These are phyloP conservation scores for Paramormyrops kingsleyae DNA, from an alignment of 2,113 vertebrate species.

Conservation along the genomic window DNA sequence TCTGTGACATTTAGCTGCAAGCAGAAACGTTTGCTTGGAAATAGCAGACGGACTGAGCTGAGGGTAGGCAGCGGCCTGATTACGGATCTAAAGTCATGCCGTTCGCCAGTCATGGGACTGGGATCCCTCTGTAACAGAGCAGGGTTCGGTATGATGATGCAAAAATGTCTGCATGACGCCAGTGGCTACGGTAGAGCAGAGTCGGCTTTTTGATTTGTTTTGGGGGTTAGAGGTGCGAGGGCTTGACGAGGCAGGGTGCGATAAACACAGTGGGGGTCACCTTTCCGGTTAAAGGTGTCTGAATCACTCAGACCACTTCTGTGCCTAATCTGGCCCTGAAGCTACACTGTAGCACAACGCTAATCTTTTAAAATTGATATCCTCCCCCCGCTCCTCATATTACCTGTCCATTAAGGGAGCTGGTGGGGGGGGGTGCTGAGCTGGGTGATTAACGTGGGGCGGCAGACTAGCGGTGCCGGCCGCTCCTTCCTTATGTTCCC, in stretches of 20 bases:
- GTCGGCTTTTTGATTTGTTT: not conserved
- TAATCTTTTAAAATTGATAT: not conserved
- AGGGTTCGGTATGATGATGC: not conserved
- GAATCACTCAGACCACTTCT: not conserved
- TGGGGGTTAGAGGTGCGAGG: not conserved
- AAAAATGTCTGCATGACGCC: not conserved
- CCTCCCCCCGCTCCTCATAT: not conserved
- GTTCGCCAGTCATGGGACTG: not conserved
- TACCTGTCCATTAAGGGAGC: not conserved
- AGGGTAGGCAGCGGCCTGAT: not conserved
- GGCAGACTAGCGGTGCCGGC: not conserved
- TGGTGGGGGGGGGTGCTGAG: not conserved
- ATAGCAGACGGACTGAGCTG: not conserved
- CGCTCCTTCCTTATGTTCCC: not conserved
- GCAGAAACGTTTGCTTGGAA: not conserved
- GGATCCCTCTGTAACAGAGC: not conserved
- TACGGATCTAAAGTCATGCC: not conserved
- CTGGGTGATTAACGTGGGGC: not conserved
- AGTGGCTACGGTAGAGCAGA: not conserved
- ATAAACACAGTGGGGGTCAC: not conserved
- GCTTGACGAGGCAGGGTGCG: not conserved
- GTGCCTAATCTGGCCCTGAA: not conserved
- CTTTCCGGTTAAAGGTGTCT: not conserved
- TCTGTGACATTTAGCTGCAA: not conserved
- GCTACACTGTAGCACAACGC: not conserved